Base-by-base conservation (phyloP, 1,140 invertebrate species). In the Drosophila tani region DNA sequence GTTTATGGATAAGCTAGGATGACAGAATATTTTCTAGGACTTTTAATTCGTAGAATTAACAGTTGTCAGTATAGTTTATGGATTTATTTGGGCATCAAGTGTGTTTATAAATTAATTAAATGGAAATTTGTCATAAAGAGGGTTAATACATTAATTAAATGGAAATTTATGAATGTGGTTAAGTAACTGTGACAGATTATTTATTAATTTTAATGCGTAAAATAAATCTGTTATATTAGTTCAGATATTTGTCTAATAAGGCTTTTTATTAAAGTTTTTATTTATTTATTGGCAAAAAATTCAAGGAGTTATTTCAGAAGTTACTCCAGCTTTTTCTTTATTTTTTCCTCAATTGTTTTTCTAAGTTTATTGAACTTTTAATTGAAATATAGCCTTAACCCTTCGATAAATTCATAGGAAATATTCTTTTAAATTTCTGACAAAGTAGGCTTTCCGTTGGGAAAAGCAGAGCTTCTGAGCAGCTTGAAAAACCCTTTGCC, bases 301-400 rank as follows among this genome's bases (percentile, higher is more conserved):
- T 6, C 0, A 14, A 14, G 3, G 8, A 14, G n/a, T 2, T 7
- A 12, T 27, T n/a, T 4, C 8, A 2, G 3, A 2, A 27, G 24
- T n/a, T 17, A 1, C 35, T 4, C 4, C 0, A 35, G 35, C 11
- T 32, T 27, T 51, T 17, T 1, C 6, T 53, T 14, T 4, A 14
- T 14, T 19, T 27, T 3, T 19, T 1, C 12, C 3, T 0, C 2
- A 2, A 12, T 21, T n/a, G 21, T 3, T 1, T 0, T 40, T 0
- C 0, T 0, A 15, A 19, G 32, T 57, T 64, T 9, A 12, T 19
- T 64, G 3, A 57, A 64, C 35, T 58, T 17, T 2, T 11, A 14
- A 1, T 21, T 35, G 0, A 29, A 27, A 62, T 41, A 47, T 21
- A 3, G 5, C 14, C 15, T 21, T 21, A 60, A 50, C 43, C 17